Conservation (phyloP, 2,888 invertebrate genomes). For the Auanema sp. region DNA sequence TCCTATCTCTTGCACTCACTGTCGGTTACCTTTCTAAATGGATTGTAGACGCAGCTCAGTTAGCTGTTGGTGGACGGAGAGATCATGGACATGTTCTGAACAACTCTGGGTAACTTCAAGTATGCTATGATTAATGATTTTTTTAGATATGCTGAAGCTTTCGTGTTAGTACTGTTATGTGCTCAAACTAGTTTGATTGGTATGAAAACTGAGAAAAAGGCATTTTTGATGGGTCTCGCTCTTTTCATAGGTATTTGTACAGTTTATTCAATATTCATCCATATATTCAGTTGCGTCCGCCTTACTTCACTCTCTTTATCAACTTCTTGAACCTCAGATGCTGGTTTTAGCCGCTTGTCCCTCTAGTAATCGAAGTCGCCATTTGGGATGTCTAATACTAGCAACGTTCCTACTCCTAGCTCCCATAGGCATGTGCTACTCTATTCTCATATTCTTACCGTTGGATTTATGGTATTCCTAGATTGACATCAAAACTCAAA, state of each 20-base stretch:
- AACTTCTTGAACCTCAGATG: constrained; percentile 69
- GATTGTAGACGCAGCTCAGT: constrained; percentile 36
- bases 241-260: constrained; percentile 66
- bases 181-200: constrained; percentile 69
- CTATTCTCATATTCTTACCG: constrained; percentile 41
- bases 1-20: constrained; percentile 68
- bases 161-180: constrained; percentile 69
- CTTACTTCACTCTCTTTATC: constrained; percentile 70
- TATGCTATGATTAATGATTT: neutral
- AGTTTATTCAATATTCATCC: neutral
- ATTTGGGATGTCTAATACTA: constrained; percentile 44
- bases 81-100: constrained; percentile 43
- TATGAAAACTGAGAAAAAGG: constrained; percentile 67
- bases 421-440: constrained; percentile 37
- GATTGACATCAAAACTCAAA: too few relatives aligned
- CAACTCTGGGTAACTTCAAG: constrained; percentile 37
- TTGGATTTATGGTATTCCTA: constrained; percentile 49
- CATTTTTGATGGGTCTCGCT: constrained; percentile 69
- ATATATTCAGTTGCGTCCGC: constrained; percentile 67
- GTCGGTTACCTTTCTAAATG: constrained; percentile 59
- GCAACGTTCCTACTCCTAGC: constrained; percentile 39
- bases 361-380: constrained; percentile 31
- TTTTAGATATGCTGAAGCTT: constrained; percentile 69
- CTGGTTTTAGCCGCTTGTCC: constrained; percentile 66
- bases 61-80: constrained; percentile 35